Base-by-base conservation (phyloP, 2,797 vertebrate species). In the Bradypodion ventrale region DNA sequence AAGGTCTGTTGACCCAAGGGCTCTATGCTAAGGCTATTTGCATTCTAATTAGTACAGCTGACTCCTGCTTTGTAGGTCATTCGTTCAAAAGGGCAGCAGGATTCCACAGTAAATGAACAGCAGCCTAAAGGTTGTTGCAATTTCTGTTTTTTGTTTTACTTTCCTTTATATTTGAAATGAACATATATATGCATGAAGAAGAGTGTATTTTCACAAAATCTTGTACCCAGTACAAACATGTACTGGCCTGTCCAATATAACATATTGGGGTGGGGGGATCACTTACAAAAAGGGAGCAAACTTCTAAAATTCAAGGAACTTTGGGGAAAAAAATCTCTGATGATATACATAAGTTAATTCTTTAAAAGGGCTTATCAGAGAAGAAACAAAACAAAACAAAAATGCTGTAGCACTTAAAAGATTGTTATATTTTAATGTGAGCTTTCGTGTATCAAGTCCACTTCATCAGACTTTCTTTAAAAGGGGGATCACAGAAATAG, bases 11-110 rank as follows among this genome's bases (percentile, higher is more conserved):
- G 63, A 72, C 40, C 44, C 35, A 42, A 74, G 56, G 52, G 21
- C 68, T 60, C 15, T 44, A 44, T 6, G 5, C 29, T 59, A 42
- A 49, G 66, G 32, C 49, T 73, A 74, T 63, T 74, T 73, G 69
- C 80, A 74, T 82, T 44, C 69, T 74, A 82, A 82, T 82, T 62
- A 62, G 37, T 42, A 62, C 29, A 82, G 40, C 70, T 19, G 7
- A 15, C 10, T 80, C 46, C 13, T 32, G 32, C 65, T 23, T 80
- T 19, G 1, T 29, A 40, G 29, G 60, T 44, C 56, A 44, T 74
- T 73, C 62, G 69, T 46, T 73, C 68, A 44, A 35, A 63, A 62
- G 40, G 46, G 40, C 42, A 74, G 13, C 23, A 52, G 32, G 72
- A 23, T 49, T 75, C n/a, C 49, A 7, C 59, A 74, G n/a, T 37